Base-by-base conservation (phyloP, 2,113 vertebrate species). In the Phoenicopterus ruber region DNA sequence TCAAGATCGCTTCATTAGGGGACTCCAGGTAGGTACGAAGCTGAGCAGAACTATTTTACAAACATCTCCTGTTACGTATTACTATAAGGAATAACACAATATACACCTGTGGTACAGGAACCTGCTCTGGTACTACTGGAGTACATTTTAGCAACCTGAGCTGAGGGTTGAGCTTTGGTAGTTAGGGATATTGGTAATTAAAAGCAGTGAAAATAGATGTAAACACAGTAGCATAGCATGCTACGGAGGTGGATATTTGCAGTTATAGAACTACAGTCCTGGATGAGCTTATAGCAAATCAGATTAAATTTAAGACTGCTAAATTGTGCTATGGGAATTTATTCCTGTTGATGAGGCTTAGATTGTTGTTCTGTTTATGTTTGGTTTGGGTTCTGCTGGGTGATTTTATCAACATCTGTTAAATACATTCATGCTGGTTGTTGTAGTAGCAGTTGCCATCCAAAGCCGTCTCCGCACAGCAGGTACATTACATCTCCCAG, bases 241-340 rank as follows among this genome's bases (percentile, higher is more conserved):
- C 62, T 76, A 17, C 0, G 0, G 66, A 73, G 50, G 13, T 61
- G 55, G 49, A 7, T 66, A 17, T 58, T 44, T 78, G 69, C 29
- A 57, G 70, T 65, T 65, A 42, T 6, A 84, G 83, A 96, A 90
- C 65, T 70, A 18, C 28, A 61, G 58, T 59, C 47, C 49, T 46
- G 69, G 44, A 65, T 79, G 73, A 86, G 12, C 2, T 76, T 82
- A 61, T 3, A 76, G 76, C 13, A 85, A 94, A 87, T 88, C 61
- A 91, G 34, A 86, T 74, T 73, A 94, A 81, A 90, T 82, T 86
- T 58, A 92, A 87, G 70, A 91, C 40, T 80, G 50, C n/a, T 73
- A 66, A 79, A 5, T 36, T 80, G 50, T 88, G 74, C 83, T 73
- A 16, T 44, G 78, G 58, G 54, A 80, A 77, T 46, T 79, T 34